Evolutionary conservation across 2,113 vertebrate species (phyloP).

Genomic region (Lycaon pictus): DNA sequence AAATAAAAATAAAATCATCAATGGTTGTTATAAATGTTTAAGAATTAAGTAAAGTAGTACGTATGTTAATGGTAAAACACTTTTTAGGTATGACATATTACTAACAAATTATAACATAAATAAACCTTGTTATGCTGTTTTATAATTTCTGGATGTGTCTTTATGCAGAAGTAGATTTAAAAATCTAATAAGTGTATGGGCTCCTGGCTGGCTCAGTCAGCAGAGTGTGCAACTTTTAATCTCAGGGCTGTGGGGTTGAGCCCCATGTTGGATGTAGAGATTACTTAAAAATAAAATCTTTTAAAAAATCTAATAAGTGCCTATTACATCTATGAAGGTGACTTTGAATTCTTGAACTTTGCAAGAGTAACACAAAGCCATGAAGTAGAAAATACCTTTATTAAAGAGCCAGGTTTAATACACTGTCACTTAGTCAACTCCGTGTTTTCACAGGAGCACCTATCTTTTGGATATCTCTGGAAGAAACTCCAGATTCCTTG

Average conservation of each 20-base stretch:
- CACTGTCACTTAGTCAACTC: background rate
- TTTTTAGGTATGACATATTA: constrained; percentile 21
- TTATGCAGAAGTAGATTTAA: background rate
- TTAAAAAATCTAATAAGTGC: background rate
- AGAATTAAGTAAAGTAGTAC: constrained; percentile 19
- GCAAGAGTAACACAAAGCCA: background rate
- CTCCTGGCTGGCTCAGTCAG: background rate
- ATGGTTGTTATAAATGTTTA: background rate
- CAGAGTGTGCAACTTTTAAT: background rate
- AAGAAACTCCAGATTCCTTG: constrained; percentile 11
- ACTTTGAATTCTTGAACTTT: constrained; percentile 43
- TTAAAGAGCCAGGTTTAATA: background rate
- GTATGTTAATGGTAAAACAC: background rate
- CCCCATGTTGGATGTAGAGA: background rate
- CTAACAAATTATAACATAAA: constrained; percentile 4
- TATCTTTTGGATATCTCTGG: background rate
- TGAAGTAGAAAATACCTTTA: constrained; percentile 5
- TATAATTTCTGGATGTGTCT: constrained; percentile 5
- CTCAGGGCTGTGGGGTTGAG: background rate
- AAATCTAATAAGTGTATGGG: background rate
- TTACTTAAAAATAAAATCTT: background rate
- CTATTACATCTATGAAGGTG: background rate
- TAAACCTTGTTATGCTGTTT: background rate
- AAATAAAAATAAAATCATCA: background rate
- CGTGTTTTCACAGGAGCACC: background rate